Conservation (phyloP, 2,797 vertebrate genomes). For the Thripadectes ignobilis region DNA sequence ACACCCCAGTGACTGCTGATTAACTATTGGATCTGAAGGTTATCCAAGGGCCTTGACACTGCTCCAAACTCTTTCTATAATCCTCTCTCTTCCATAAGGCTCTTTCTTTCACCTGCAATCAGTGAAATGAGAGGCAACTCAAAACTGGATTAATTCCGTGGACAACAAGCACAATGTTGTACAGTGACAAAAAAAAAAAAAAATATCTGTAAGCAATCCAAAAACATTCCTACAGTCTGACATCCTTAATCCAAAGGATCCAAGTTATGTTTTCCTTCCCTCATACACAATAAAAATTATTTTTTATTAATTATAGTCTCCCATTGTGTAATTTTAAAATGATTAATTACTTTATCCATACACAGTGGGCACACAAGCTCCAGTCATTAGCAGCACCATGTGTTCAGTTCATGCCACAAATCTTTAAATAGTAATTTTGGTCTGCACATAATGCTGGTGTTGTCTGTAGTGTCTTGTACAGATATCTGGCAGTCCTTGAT, state of each 20-base stretch:
- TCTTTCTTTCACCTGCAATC: not conserved
- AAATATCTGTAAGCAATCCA: not conserved
- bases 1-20: not conserved
- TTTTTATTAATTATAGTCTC: not conserved
- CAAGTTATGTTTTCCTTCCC: not conserved
- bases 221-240: not conserved
- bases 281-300: not conserved
- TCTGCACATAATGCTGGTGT: not conserved
- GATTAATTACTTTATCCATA: constrained; percentile 35
- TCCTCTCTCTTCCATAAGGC: not conserved
- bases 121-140: not conserved
- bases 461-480: not conserved
- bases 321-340: not conserved
- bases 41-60: not conserved
- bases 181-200: not conserved
- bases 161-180: not conserved
- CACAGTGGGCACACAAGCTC: not conserved
- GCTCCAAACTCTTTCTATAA: not conserved
- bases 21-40: not conserved
- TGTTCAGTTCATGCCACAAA: constrained; percentile 6
- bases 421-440: constrained; percentile 4
- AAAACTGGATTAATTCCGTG: not conserved
- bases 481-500: not conserved
- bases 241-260: not conserved
- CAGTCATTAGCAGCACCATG: constrained; percentile 2